These are phyloP conservation scores for Drosophila kokeensis DNA, from an alignment of 2,888 invertebrate genomes.

Conservation along the genomic window DNA sequence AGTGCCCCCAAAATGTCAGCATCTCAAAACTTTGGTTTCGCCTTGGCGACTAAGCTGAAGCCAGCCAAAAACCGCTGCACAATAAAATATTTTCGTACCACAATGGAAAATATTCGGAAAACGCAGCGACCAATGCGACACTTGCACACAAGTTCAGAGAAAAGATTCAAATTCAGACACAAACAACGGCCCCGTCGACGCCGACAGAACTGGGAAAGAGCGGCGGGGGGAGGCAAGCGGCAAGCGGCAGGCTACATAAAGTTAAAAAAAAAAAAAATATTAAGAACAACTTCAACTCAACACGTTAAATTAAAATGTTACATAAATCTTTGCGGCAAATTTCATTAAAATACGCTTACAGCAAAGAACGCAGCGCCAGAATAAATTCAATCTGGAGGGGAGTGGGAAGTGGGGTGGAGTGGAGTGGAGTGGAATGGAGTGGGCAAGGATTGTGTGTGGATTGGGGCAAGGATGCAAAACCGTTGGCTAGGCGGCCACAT, in stretches of 20 bases:
- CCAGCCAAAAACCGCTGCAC: slow-evolving; percentile 60
- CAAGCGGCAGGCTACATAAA: slow-evolving; percentile 20
- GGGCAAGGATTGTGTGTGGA: slow-evolving; percentile 1
- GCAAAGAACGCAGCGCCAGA: slow-evolving; percentile 60
- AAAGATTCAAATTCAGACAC: slow-evolving; percentile 51
- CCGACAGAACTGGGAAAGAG: slow-evolving; percentile 25
- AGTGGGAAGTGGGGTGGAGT: neutral
- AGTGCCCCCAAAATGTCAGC: slow-evolving; percentile 62
- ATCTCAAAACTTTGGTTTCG: slow-evolving; percentile 56
- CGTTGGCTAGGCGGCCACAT: slow-evolving; percentile 36
- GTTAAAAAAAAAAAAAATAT: slow-evolving; percentile 46
- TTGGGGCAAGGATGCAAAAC: slow-evolving; percentile 26
- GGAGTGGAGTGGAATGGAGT: neutral
- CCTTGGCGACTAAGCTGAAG: slow-evolving; percentile 54
- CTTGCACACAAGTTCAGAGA: slow-evolving; percentile 65
- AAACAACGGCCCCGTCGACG: slow-evolving; percentile 48
- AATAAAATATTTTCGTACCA: slow-evolving; percentile 62
- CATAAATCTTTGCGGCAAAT: slow-evolving; percentile 83
- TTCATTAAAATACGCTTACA: slow-evolving; percentile 83
- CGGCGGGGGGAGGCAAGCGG: neutral
- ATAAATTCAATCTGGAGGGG: slow-evolving; percentile 37
- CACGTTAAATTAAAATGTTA: slow-evolving; percentile 83
- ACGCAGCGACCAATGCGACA: slow-evolving; percentile 63
- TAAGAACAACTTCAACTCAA: slow-evolving; percentile 74
- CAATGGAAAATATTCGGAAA: slow-evolving; percentile 6